These are phyloP conservation scores for Pissodes strobi DNA, from an alignment of 1,140 invertebrate species.

Conservation along the genomic window DNA sequence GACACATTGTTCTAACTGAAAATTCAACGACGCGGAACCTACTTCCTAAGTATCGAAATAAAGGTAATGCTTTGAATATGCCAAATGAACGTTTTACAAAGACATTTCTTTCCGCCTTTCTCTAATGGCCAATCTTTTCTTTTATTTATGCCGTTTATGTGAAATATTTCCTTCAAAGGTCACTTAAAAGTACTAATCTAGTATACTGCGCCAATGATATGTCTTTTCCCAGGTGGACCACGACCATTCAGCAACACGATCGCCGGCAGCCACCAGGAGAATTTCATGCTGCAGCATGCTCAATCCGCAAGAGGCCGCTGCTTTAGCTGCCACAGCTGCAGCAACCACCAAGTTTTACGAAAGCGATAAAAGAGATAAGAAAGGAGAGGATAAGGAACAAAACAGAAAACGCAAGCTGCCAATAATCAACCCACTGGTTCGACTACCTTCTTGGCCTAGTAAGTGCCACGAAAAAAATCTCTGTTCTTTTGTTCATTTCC, in stretches of 20 bases:
- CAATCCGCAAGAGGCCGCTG: constrained; percentile 65
- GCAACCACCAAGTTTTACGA: constrained; percentile 53
- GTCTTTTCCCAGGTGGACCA: constrained; percentile 50
- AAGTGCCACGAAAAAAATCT: too few relatives aligned
- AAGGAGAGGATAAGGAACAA: constrained; percentile 47
- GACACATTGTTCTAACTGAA: too few relatives aligned
- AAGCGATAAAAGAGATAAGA: constrained; percentile 44
- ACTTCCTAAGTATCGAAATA: too few relatives aligned
- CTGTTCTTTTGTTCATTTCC: too few relatives aligned
- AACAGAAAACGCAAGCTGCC: constrained; percentile 70
- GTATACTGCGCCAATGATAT: constrained; percentile 2
- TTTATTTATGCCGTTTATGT: too few relatives aligned
- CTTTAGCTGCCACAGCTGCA: constrained; percentile 62
- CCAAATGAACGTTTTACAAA: too few relatives aligned
- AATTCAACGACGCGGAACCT: too few relatives aligned
- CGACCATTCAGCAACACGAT: constrained; percentile 66
- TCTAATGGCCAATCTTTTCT: too few relatives aligned
- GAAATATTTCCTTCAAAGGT: too few relatives aligned
- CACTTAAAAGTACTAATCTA: too few relatives aligned
- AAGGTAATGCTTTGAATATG: too few relatives aligned
- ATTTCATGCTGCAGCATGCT: constrained; percentile 79
- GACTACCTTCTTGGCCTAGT: constrained; percentile 86
- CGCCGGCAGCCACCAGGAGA: constrained; percentile 74
- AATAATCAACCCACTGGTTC: constrained; percentile 88
- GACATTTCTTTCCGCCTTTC: too few relatives aligned